Evolutionary conservation across 2,797 vertebrate genomes (phyloP), one percentile per base, ranked within the genome.

Genomic region (Spinus olivaceus): DNA sequence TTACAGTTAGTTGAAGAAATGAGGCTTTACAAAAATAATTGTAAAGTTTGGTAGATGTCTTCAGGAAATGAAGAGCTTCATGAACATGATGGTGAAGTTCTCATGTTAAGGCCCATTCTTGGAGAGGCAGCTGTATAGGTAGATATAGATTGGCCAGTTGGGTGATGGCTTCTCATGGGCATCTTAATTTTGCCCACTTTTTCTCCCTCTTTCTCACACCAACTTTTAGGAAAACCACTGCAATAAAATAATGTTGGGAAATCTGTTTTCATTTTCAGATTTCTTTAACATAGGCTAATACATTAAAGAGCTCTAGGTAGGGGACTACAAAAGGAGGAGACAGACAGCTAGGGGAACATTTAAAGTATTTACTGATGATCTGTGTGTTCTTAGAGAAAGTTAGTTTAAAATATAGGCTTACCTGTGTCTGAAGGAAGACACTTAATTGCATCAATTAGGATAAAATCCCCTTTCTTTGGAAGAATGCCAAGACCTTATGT

Each of bases 21-120:
- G 2, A 37, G 19, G 6, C 14, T 85, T 87, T 64, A 17, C 2
- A 28, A 23, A 50, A 78, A 12, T 32, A 59, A 25, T n/a, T 37
- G 9, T 37, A 2, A 71, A 14, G 20, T 73, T 81, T 50, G 30
- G 25, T 66, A 21, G 2, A 0, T 69, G 30, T 24, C 30, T 84
- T 66, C 30, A 59, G 32, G 70, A 74, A 67, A 47, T 2, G 0
- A 32, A 35, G n/a, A 67, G 32, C 33, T 73, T 74, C 8, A 10
- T 2, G 9, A 2, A 61, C 47, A 41, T 0, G 0, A 2, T 41
- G 76, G 12, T 7, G 3, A 71, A 61, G 23, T 73, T 80, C 20
- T 74, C 6, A 8, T 44, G 42, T 47, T 54, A 76, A 76, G 35
- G 7, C 14, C 11, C 5, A 1, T 46, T 82, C 60, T 49, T 94